These are phyloP conservation scores for Protobothrops flavoviridis DNA, from an alignment of 2,113 vertebrate species.

Conservation along the genomic window DNA sequence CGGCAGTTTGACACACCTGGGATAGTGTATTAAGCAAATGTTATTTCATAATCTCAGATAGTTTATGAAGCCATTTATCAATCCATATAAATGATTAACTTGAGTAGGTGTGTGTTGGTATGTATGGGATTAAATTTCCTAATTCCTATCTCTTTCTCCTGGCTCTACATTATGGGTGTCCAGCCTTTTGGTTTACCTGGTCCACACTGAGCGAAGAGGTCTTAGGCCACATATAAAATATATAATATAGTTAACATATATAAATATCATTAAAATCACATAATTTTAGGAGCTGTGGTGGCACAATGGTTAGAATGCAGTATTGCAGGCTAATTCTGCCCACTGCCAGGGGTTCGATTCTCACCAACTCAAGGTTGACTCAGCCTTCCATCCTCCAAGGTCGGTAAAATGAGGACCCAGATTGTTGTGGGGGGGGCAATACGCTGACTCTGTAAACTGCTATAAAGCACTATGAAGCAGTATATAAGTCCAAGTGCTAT, in stretches of 20 bases:
- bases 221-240: background rate
- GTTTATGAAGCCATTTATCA: constrained; percentile 28
- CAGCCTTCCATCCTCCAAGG: background rate
- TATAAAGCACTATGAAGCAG: background rate
- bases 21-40: constrained; percentile 27
- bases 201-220: background rate
- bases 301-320: background rate
- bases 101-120: background rate
- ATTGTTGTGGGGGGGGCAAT: too few species aligned
- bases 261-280: background rate
- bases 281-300: background rate
- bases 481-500: background rate
- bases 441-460: too few species aligned
- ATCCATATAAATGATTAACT: constrained; percentile 2
- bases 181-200: background rate
- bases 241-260: background rate
- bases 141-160: constrained; percentile 37
- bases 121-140: constrained; percentile 44
- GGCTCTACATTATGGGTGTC: background rate
- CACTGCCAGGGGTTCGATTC: background rate
- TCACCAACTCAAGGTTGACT: background rate
- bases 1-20: background rate
- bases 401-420: too few species aligned
- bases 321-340: background rate
- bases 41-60: constrained; percentile 43